phyloP scores from a whole-genome alignment of 2,113 vertebrate species.

The Archilochus colubris region DNA sequence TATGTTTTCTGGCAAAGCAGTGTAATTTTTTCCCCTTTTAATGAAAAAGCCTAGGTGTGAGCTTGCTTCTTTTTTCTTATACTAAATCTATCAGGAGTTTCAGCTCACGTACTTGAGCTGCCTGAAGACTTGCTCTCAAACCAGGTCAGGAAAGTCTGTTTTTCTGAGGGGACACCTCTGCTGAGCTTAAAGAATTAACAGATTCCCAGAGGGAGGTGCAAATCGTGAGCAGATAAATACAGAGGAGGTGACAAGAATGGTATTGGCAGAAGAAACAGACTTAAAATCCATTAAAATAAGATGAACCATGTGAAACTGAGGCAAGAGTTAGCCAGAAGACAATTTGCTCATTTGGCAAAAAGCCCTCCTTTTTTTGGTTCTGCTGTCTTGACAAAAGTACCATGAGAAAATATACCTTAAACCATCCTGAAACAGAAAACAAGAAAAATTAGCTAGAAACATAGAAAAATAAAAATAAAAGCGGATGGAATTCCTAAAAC shows the following conservation, averaged over 20 bases:
- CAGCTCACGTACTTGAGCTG: neutral
- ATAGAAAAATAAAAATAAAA: neutral
- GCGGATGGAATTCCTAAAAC: neutral
- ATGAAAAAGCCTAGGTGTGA: neutral
- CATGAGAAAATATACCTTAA: neutral
- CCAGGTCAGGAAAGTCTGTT: neutral
- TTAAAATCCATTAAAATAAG: neutral
- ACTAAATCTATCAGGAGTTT: neutral
- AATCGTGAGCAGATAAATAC: neutral
- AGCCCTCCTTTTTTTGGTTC: neutral
- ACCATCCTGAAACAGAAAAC: neutral
- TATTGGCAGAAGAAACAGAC: neutral
- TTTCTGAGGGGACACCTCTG: neutral
- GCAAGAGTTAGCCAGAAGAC: neutral
- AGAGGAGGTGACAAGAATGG: neutral
- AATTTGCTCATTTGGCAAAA: neutral
- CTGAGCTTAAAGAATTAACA: neutral
- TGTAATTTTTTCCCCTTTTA: neutral
- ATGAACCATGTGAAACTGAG: neutral
- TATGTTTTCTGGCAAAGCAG: neutral
- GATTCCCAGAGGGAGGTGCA: neutral
- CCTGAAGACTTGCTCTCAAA: neutral
- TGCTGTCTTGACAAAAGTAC: neutral
- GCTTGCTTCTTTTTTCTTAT: neutral
- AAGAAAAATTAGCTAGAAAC: neutral